Conservation (phyloP, 2,113 vertebrate genomes). For the Macquaria australasica region DNA sequence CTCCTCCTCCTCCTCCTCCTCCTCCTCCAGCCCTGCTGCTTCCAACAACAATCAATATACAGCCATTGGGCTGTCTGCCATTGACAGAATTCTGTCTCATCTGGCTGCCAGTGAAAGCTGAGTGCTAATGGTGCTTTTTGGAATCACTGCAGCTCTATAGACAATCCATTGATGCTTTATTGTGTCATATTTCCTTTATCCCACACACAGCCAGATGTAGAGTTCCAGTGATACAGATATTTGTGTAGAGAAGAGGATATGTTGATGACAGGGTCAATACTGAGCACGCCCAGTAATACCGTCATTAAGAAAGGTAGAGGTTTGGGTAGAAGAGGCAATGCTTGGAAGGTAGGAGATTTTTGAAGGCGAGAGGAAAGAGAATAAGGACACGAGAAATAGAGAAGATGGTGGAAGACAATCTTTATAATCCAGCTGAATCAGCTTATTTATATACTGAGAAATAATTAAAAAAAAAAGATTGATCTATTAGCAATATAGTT, state of each 20-base stretch:
- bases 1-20: conserved; percentile 22
- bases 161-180: not conserved
- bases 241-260: conserved; percentile 17
- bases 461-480: no score
- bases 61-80: conserved; percentile 73
- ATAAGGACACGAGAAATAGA: not conserved
- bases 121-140: conserved; percentile 47
- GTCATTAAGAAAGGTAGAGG: conserved; percentile 13
- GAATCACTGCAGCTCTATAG: conserved; percentile 7
- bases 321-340: not conserved
- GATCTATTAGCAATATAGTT: no score
- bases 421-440: not conserved
- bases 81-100: conserved; percentile 54
- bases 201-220: not conserved
- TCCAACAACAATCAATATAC: conserved; percentile 67
- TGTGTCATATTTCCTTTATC: not conserved
- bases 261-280: conserved; percentile 22
- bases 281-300: not conserved
- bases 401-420: not conserved
- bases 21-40: conserved; percentile 22
- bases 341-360: not conserved
- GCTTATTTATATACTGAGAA: no score
- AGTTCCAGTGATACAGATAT: conserved; percentile 28
- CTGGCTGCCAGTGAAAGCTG: conserved; percentile 47
- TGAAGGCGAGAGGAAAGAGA: not conserved